Evolutionary conservation across 2,888 invertebrate genomes (phyloP), one percentile per base, ranked within the genome.

Genomic region (Drosophila melanosoma): DNA sequence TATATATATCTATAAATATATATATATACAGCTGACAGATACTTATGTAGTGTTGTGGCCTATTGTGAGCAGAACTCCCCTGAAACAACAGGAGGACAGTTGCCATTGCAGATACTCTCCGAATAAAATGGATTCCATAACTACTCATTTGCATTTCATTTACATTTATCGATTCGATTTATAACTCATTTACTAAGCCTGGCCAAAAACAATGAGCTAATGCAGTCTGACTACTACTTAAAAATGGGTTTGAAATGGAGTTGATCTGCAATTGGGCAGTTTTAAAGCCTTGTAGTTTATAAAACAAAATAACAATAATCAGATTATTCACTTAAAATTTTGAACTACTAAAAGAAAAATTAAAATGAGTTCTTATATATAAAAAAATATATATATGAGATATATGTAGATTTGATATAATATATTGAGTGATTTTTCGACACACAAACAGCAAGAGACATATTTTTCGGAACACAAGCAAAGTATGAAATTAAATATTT

Each of bases 51-150:
- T 29, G 10, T 12, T 49, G 26, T 49, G 49, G n/a, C n/a, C 29
- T n/a, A 20, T 33, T 57, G 40, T 17, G 54, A 7, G 1, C 23
- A 56, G 38, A 38, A 29, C 56, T 56, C 56, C 56, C 56, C 56
- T 56, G 56, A 56, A 56, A 56, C 49, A 23, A 26, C 17, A n/a
- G 38, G n/a, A 33, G 17, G n/a, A 29, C 10, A 26, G n/a, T 38
- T 56, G n/a, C 2, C 38, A 56, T 3, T 56, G 26, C 26, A 4
- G n/a, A 29, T 29, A 38, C n/a, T 12, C 26, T 12, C 12, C n/a
- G n/a, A 56, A 29, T 8, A 8, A 38, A 15, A 12, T n/a, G n/a
- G 26, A 29, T 29, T 29, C n/a, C 38, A 56, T 38, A 56, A 29
- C 23, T 23, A 17, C 17, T 17, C 15, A 35, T 17, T 1, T 36